Percentiles rank a stretch among this genome's conserved stretches.
Evolutionary conservation across 2,888 invertebrate genomes (phyloP).

Genomic region (Eristalis intricaria): DNA sequence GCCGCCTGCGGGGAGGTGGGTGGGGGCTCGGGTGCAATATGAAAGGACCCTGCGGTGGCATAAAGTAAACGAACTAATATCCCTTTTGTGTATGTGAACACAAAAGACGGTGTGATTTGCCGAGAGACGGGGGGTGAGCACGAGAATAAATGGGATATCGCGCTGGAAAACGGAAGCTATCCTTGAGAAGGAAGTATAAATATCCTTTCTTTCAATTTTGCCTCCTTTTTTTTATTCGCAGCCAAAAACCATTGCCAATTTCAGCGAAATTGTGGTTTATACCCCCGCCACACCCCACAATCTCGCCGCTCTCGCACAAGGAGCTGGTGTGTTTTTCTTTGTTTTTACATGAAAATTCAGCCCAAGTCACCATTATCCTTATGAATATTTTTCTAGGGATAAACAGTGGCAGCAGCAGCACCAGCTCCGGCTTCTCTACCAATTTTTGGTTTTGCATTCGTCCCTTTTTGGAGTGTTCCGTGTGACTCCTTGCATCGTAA

Average conservation of each 20-base stretch:
- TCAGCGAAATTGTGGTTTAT: conserved; percentile 58
- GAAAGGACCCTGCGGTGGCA: conserved; percentile 58
- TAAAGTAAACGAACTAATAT: conserved; percentile 65
- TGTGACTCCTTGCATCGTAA: conserved; percentile 52
- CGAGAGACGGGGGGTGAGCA: not conserved
- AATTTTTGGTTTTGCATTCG: conserved; percentile 12
- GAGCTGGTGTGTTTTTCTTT: conserved; percentile 42
- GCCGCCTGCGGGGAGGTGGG: not conserved
- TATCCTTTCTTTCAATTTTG: conserved; percentile 38
- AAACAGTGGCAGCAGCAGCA: conserved; percentile 54
- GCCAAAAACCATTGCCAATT: conserved; percentile 55
- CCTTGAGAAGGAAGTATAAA: conserved; percentile 42
- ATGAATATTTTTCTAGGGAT: conserved; percentile 70
- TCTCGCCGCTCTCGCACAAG: not conserved
- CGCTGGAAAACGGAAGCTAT: conserved; percentile 39
- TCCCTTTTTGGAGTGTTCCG: not conserved
- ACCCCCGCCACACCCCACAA: no score
- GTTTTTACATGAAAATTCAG: conserved; percentile 55
- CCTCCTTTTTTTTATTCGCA: conserved; percentile 28
- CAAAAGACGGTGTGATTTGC: not conserved
- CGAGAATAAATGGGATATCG: conserved; percentile 24
- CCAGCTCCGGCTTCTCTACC: not conserved
- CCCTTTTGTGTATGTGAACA: conserved; percentile 45
- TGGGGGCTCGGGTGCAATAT: not conserved
- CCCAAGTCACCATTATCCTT: conserved; percentile 68